A percentile compares a stretch with the other conserved stretches of the same genome.
Conservation (phyloP, 1,140 invertebrate species). For the Steinernema feltiae region DNA sequence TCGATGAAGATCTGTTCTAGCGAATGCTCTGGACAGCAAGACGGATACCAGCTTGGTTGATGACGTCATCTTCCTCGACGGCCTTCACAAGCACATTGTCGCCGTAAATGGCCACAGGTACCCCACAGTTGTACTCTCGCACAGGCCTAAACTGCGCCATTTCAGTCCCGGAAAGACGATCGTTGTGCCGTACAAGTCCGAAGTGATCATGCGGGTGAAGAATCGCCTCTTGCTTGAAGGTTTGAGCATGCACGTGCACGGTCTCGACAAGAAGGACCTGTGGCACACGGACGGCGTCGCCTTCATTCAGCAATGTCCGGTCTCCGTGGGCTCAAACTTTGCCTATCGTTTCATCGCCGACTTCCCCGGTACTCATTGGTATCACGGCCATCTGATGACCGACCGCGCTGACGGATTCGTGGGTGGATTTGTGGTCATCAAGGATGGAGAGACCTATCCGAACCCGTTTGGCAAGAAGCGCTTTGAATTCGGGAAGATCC, state of each 20-base stretch:
- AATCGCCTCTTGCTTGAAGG: conserved; percentile 45
- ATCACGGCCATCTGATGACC: conserved; percentile 49
- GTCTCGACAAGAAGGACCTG: conserved; percentile 46
- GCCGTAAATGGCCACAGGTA: too few species aligned
- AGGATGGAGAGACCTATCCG: conserved; percentile 26
- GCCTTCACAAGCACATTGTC: too few species aligned
- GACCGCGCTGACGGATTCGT: conserved; percentile 51
- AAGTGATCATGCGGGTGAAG: conserved; percentile 49
- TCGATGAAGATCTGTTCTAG: too few species aligned
- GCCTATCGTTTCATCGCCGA: conserved; percentile 55
- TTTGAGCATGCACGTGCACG: conserved; percentile 51
- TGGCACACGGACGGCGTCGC: conserved; percentile 49
- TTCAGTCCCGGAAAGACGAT: conserved; percentile 47
- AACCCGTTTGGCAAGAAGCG: background rate
- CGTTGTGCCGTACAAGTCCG: conserved; percentile 46
- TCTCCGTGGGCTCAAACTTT: conserved; percentile 36
- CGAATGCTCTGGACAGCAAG: too few species aligned
- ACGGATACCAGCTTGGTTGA: too few species aligned
- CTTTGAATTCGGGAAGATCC: conserved; percentile 18
- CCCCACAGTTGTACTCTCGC: too few species aligned
- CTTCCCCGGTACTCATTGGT: conserved; percentile 55
- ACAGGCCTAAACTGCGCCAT: too few species aligned
- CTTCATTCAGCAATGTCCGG: conserved; percentile 45
- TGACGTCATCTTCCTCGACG: too few species aligned
- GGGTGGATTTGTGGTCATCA: conserved; percentile 50